Evolutionary conservation across 2,797 vertebrate species (phyloP), one percentile per base, ranked within the genome.

Genomic region (Diglossa cyanea): DNA sequence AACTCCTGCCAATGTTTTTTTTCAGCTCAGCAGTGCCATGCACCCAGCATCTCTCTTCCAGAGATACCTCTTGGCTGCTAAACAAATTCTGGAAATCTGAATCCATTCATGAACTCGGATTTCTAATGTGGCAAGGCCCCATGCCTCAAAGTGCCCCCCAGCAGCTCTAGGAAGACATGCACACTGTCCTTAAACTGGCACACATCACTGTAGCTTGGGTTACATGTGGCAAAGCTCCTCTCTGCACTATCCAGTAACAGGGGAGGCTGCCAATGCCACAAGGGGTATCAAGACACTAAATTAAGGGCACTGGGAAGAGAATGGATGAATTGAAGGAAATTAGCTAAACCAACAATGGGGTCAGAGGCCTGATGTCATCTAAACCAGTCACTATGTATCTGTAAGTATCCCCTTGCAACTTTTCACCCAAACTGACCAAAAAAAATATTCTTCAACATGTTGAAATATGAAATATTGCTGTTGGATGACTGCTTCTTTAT

Each of bases 61-160:
- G 91, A 97, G 86, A 91, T 87, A 75, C 75, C 71, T 88, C 42
- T 45, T 93, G 93, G 82, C 90, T 89, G 72, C 82, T 53, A 31
- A 50, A 94, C 89, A 86, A 95, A 91, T 71, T 88, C 94, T 94
- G 78, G 97, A 97, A 97, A 97, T 87, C 51, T 94, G 96, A 98
- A 93, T 96, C 96, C 97, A 97, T 97, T 98, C 94, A 97, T 97
- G 92, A 97, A 97, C 95, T 97, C 68, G 18, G 31, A 94, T 96
- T 96, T 95, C 89, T 88, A 90, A 77, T 7, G 63, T 78, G 91
- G 89, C 93, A 51, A 70, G 8, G 65, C 92, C 96, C 57, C 77
- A 61, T 65, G 82, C 26, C 90, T 81, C 90, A 94, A 93, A 96
- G 50, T 88, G 66, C 66, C 83, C 91, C 57, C 17, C 71, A 81